These are phyloP conservation scores for Anorthoa munda DNA, from an alignment of 2,888 invertebrate species.

Conservation along the genomic window DNA sequence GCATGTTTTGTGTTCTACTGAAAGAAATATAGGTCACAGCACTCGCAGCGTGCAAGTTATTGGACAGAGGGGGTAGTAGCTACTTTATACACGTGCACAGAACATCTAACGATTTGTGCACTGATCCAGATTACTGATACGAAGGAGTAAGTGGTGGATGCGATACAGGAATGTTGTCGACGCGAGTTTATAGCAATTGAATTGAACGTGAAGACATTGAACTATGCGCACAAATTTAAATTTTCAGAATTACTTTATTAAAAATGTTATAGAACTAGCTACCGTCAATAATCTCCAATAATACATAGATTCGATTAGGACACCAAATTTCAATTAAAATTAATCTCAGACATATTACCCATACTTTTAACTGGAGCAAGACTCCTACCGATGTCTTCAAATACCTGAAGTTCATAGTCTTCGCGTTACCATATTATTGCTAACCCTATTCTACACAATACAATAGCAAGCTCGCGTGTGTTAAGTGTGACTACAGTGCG, in stretches of 20 bases:
- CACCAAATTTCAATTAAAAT: too few relatives aligned
- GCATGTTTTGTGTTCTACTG: constrained; percentile 48
- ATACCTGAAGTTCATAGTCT: not conserved
- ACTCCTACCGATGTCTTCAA: too few relatives aligned
- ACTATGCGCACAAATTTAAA: not conserved
- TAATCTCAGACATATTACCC: too few relatives aligned
- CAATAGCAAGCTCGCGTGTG: constrained; percentile 52
- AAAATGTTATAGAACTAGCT: not conserved
- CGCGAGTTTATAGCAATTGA: not conserved
- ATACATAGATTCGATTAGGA: not conserved
- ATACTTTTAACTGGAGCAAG: too few relatives aligned
- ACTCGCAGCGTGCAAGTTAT: constrained; percentile 52
- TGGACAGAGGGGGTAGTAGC: constrained; percentile 5
- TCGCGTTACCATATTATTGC: not conserved
- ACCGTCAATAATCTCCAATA: too few relatives aligned
- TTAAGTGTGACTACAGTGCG: constrained; percentile 55
- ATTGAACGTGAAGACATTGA: constrained; percentile 1
- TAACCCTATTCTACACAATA: constrained; percentile 14
- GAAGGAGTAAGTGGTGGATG: constrained; percentile 14
- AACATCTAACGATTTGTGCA: constrained; percentile 41
- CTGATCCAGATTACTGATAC: constrained; percentile 18
- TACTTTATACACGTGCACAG: constrained; percentile 32
- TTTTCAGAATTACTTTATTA: constrained; percentile 1
- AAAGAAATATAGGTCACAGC: constrained; percentile 58
- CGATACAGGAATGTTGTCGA: constrained; percentile 32